phyloP scores from a whole-genome alignment of 2,797 vertebrate species.

The Apogon talboti region DNA sequence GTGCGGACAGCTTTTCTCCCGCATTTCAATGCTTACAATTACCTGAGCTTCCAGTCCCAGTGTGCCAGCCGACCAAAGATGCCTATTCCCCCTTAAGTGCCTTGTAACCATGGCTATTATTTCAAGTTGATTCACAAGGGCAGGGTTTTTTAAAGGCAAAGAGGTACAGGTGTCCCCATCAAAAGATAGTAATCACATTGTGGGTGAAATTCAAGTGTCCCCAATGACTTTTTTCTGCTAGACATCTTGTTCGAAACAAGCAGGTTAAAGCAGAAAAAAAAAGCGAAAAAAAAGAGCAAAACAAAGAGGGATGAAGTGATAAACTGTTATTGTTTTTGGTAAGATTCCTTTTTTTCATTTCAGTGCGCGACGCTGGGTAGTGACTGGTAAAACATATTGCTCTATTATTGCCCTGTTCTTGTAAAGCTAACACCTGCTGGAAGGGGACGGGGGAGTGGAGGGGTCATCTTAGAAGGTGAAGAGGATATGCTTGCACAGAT shows the following conservation, averaged over 20 bases:
- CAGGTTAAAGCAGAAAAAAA: background rate
- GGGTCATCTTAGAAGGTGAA: constrained; percentile 57
- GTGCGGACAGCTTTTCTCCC: constrained; percentile 2
- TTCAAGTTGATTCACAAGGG: constrained; percentile 48
- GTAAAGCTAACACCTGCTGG: constrained; percentile 32
- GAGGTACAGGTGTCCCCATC: constrained; percentile 45
- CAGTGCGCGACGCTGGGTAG: constrained; percentile 6
- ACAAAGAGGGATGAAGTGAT: constrained; percentile 14
- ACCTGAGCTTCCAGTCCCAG: constrained; percentile 19
- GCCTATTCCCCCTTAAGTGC: constrained; percentile 42
- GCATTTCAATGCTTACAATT: constrained; percentile 42
- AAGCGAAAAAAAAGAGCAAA: constrained; percentile 3
- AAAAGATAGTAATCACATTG: constrained; percentile 39
- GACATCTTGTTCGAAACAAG: constrained; percentile 2
- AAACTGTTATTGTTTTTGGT: constrained; percentile 36
- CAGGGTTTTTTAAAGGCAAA: constrained; percentile 43
- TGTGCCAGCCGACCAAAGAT: constrained; percentile 21
- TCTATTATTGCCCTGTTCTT: constrained; percentile 31
- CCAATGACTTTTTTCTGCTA: constrained; percentile 7
- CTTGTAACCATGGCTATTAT: constrained; percentile 57
- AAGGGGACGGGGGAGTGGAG: background rate
- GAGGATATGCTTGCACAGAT: constrained; percentile 11
- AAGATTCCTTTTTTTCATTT: constrained; percentile 12
- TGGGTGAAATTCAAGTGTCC: constrained; percentile 40
- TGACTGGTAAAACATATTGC: constrained; percentile 33